These are phyloP conservation scores for Lycaon pictus DNA, from an alignment of 2,113 vertebrate species.

Conservation along the genomic window DNA sequence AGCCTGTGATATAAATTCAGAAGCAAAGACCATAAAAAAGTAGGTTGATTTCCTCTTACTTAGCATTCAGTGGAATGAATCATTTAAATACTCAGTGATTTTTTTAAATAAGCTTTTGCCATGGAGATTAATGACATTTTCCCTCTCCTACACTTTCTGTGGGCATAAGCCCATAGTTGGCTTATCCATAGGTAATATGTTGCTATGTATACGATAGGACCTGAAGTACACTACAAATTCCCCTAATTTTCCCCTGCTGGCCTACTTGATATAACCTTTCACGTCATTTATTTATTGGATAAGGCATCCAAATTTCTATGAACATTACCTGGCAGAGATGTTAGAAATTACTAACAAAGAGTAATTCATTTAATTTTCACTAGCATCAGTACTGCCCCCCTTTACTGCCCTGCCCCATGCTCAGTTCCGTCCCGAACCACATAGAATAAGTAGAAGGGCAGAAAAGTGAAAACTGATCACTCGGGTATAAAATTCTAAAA, in stretches of 20 bases:
- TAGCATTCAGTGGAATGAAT: slow-evolving; percentile 53
- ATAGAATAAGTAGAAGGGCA: neutral
- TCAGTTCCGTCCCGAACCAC: neutral
- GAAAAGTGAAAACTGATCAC: neutral
- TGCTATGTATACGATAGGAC: neutral
- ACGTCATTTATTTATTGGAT: slow-evolving; percentile 9
- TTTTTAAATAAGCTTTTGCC: slow-evolving; percentile 41
- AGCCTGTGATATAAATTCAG: slow-evolving; percentile 55
- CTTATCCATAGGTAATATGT: neutral
- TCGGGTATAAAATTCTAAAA: neutral
- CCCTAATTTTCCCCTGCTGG: neutral
- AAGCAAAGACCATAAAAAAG: slow-evolving; percentile 53
- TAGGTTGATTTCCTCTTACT: slow-evolving; percentile 58
- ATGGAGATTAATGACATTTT: slow-evolving; percentile 53
- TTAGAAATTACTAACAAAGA: slow-evolving; percentile 22
- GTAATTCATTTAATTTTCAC: neutral
- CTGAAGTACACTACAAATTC: neutral
- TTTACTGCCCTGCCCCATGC: no score
- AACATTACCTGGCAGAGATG: neutral
- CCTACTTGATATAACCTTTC: neutral
- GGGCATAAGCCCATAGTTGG: neutral
- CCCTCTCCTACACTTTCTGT: neutral
- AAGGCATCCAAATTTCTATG: neutral
- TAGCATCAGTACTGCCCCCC: neutral
- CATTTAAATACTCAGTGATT: slow-evolving; percentile 52